Conservation (phyloP, 2,113 vertebrate genomes). For the Enhydra lutris region DNA sequence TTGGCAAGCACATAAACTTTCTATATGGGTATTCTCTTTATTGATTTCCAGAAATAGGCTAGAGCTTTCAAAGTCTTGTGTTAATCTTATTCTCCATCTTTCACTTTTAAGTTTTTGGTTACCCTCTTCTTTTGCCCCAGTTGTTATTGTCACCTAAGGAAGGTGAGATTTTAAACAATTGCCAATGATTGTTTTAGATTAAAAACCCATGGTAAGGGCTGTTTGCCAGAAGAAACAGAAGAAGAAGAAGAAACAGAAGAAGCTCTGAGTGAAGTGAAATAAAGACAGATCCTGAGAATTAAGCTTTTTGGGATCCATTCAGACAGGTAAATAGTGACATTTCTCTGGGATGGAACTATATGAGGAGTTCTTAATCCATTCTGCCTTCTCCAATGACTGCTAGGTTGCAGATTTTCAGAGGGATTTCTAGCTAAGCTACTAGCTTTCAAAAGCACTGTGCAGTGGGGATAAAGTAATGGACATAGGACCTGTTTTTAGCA, state of each 20-base stretch:
- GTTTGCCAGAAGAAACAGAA: too few relatives aligned
- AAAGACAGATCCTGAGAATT: not conserved
- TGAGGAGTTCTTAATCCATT: not conserved
- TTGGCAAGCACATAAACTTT: not conserved
- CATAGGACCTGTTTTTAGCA: too few relatives aligned
- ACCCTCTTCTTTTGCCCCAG: not conserved
- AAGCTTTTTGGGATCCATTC: not conserved
- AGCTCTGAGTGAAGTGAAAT: not conserved
- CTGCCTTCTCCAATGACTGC: rapidly evolving
- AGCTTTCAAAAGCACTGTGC: not conserved
- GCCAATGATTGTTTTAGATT: not conserved
- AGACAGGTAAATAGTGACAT: not conserved
- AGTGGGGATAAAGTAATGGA: not conserved
- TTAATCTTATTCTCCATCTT: not conserved
- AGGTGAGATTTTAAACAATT: not conserved
- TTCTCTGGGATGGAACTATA: not conserved
- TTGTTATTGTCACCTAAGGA: not conserved
- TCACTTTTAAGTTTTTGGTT: not conserved
- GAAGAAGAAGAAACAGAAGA: too few relatives aligned
- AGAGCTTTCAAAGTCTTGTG: not conserved
- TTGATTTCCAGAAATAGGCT: not conserved
- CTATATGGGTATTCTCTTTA: not conserved
- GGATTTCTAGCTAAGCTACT: not conserved
- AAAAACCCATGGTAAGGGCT: not conserved
- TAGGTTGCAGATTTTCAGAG: not conserved